Base-by-base conservation (phyloP, 2,888 invertebrate genomes). In the Caenorhabditis sulstoni region DNA sequence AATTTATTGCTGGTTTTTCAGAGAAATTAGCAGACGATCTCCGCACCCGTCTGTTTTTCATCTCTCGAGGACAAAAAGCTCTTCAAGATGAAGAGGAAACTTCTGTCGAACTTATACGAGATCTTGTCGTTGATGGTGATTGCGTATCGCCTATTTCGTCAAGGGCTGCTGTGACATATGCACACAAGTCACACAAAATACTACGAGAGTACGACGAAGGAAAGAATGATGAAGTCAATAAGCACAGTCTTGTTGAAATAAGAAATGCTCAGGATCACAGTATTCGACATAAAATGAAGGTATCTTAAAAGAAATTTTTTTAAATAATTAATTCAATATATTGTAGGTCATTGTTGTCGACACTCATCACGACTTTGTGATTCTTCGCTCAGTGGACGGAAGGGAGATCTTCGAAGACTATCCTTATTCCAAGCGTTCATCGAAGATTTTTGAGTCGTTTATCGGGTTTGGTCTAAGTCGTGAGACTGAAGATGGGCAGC, bases 341-440 rank as follows among this genome's bases (percentile, higher is more conserved):
- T 50, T 61, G 70, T 70, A 70, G 70, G 70, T 70, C 35, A 70
- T 70, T 50, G 70, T 70, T 22, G 61, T 70, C 70, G 70, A 70
- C 61, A 41, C 50, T 35, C 59, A 70, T 50, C 70, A 59, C 39
- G 70, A 59, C 61, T 70, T 70, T 70, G 70, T 70, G 37, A 29
- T 70, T 49, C 59, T 70, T 50, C 44, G 29, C 5, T 70, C 70
- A 61, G 22, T 1, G 59, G 47, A 68, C 57, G 68, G 57, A 68
- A 70, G 50, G 44, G 50, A 58, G 50, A 68, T 68, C 29, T 68
- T 68, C 35, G 59, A 68, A 37, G 68, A 68, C 39, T 68, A 68
- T 58, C 53, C 66, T 18, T 49, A 39, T 66, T 9, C n/a, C 41
- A 41, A 41, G 44, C 66, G 66, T 29, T 44, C 66, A 39, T 53